Conservation (phyloP, 1,140 invertebrate genomes). For the Bombyx mandarina region DNA sequence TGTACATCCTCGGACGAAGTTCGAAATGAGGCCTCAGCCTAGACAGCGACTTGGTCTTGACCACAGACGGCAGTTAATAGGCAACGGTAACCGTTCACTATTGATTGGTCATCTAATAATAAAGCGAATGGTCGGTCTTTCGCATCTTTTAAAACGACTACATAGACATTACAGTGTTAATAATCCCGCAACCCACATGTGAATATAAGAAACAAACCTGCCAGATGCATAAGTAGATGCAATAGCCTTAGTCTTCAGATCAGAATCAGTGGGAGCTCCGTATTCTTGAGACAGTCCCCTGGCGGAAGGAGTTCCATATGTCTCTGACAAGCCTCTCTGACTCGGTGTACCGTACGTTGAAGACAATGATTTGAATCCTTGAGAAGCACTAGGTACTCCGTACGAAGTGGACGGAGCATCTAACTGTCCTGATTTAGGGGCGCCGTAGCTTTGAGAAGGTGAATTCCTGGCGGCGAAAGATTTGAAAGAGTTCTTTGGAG, state of each 20-base stretch:
- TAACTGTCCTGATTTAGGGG: not conserved
- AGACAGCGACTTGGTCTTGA: too few species aligned
- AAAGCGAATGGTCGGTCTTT: too few species aligned
- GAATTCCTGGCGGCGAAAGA: slow-evolving; percentile 18
- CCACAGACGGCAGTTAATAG: too few species aligned
- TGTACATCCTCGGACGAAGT: too few species aligned
- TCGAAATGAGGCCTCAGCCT: too few species aligned
- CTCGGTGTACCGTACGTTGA: slow-evolving; percentile 24
- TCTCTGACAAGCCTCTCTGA: slow-evolving; percentile 26
- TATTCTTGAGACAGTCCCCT: slow-evolving; percentile 24
- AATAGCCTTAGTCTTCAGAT: slow-evolving; percentile 37
- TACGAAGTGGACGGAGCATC: slow-evolving; percentile 1
- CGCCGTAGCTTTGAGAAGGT: slow-evolving; percentile 14
- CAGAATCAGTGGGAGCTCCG: slow-evolving; percentile 18
- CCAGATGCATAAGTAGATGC: slow-evolving; percentile 31
- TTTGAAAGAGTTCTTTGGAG: slow-evolving; percentile 12
- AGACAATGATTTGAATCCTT: slow-evolving; percentile 23
- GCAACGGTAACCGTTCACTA: too few species aligned
- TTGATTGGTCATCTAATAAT: too few species aligned
- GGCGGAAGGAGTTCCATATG: slow-evolving; percentile 35
- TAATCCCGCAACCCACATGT: too few species aligned
- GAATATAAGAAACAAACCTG: slow-evolving; percentile 22
- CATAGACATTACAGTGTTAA: too few species aligned
- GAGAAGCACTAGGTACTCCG: slow-evolving; percentile 11
- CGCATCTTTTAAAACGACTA: too few species aligned